Evolutionary conservation across 2,888 invertebrate species (phyloP).

Genomic region (Microctonus aethiopoides): DNA sequence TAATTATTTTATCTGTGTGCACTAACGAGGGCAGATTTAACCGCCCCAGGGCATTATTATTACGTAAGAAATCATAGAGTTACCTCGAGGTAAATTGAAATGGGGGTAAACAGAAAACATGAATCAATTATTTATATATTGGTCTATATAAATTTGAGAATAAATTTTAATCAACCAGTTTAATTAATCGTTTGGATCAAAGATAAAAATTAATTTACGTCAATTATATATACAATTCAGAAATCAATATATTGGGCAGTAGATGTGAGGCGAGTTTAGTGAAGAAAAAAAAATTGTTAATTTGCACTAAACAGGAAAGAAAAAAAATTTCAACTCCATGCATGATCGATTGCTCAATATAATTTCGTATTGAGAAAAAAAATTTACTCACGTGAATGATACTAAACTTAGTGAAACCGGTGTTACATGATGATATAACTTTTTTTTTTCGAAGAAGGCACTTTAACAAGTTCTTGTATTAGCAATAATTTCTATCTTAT

Average conservation of each 20-base stretch:
- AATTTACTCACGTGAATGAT: not conserved
- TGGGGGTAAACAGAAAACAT: not conserved
- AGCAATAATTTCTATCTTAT: too few relatives aligned
- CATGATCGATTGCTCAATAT: slow-evolving; percentile 19
- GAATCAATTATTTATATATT: not conserved
- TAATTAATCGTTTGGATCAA: not conserved
- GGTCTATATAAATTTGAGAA: not conserved
- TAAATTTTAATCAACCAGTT: not conserved
- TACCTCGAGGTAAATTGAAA: not conserved
- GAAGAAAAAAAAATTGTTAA: not conserved
- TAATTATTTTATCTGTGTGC: not conserved
- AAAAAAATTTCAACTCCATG: not conserved
- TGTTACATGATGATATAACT: not conserved
- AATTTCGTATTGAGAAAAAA: not conserved
- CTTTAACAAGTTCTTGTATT: not conserved
- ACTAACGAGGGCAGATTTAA: slow-evolving; percentile 1
- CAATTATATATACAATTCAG: not conserved
- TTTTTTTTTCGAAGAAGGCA: not conserved
- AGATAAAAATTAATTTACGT: not conserved
- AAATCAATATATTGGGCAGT: not conserved
- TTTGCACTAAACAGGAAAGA: not conserved
- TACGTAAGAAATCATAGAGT: slow-evolving; percentile 21
- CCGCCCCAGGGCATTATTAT: not conserved
- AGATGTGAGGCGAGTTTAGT: not conserved
- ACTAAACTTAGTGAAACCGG: not conserved